phyloP scores from a whole-genome alignment of 2,888 invertebrate species.

The Drosophila paracracens region DNA sequence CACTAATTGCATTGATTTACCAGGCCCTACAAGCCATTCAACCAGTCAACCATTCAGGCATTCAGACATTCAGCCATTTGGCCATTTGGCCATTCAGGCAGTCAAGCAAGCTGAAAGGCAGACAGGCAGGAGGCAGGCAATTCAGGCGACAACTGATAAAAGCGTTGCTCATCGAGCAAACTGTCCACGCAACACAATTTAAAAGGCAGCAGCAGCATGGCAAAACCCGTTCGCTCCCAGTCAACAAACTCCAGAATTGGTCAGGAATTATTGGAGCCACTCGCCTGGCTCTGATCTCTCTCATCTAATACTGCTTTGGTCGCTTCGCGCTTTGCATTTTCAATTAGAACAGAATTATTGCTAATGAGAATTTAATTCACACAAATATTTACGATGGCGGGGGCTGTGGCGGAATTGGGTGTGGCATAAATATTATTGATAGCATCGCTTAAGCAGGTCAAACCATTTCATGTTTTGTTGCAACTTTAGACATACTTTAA shows the following conservation, averaged over 20 bases:
- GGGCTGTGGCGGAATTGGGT: background rate
- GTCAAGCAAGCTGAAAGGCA: conserved; percentile 11
- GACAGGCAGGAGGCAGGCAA: conserved; percentile 15
- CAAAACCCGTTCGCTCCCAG: conserved; percentile 43
- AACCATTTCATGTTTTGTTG: background rate
- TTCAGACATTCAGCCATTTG: background rate
- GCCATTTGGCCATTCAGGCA: conserved; percentile 1
- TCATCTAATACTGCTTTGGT: conserved; percentile 23
- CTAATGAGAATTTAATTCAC: conserved; percentile 75
- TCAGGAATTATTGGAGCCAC: background rate
- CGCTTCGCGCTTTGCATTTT: conserved; percentile 47
- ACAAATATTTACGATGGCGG: conserved; percentile 42
- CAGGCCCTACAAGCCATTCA: conserved; percentile 45
- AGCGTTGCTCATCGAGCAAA: conserved; percentile 13
- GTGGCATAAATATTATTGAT: conserved; percentile 16
- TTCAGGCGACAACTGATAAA: conserved; percentile 51
- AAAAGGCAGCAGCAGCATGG: background rate
- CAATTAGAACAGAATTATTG: conserved; percentile 69
- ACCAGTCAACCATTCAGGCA: conserved; percentile 2
- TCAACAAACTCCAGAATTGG: conserved; percentile 37
- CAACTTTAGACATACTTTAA: background rate
- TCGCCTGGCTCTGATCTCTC: conserved; percentile 21
- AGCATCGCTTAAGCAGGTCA: background rate
- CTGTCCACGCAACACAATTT: background rate
- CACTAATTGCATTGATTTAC: conserved; percentile 80